Evolutionary conservation across 2,113 vertebrate genomes (phyloP).

Genomic region (Phoxinus phoxinus): DNA sequence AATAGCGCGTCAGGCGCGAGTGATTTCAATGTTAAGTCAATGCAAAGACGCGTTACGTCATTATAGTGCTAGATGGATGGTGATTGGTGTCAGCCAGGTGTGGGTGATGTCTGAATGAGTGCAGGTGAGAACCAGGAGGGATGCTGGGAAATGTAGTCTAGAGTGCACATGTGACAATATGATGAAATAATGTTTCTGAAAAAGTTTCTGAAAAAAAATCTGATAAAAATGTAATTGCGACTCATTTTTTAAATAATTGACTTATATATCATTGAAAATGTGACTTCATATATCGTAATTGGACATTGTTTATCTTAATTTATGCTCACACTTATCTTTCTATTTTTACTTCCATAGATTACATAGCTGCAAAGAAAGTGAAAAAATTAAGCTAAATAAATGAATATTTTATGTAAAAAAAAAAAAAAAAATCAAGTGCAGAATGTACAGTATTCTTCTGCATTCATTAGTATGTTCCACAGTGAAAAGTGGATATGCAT

Average conservation of each 20-base stretch:
- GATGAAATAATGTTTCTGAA: background rate
- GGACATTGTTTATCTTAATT: background rate
- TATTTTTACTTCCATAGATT: background rate
- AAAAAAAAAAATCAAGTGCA: background rate
- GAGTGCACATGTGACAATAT: background rate
- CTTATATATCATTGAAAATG: background rate
- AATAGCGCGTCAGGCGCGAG: too few species aligned
- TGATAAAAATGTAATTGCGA: background rate
- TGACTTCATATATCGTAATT: background rate
- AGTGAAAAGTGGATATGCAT: background rate
- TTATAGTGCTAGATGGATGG: too few species aligned
- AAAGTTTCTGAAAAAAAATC: background rate
- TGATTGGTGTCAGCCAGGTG: too few species aligned
- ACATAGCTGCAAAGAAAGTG: background rate
- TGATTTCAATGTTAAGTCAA: too few species aligned
- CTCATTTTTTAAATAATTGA: background rate
- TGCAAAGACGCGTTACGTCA: too few species aligned
- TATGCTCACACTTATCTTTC: background rate
- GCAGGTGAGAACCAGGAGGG: too few species aligned
- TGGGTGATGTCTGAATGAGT: too few species aligned
- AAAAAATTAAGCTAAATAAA: background rate
- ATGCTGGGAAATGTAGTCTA: too few species aligned
- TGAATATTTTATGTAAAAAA: background rate
- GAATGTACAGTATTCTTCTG: background rate
- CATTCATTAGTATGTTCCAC: background rate